phyloP scores from a whole-genome alignment of 2,888 invertebrate species.

The Aleiodes leptofemur region DNA sequence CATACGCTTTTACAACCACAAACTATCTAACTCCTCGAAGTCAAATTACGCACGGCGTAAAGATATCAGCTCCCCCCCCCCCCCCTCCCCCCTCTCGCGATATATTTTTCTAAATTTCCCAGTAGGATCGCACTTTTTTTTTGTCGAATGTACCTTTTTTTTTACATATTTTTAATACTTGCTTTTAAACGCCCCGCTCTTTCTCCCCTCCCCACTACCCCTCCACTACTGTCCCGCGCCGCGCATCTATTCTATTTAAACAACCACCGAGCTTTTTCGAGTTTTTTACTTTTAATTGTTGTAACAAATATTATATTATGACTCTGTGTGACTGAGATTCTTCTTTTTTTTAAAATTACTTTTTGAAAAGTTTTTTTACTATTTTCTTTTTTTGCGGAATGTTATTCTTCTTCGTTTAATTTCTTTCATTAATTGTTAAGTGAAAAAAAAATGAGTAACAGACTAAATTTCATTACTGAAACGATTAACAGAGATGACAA shows the following conservation, averaged over 20 bases:
- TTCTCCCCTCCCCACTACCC: slow-evolving; percentile 25
- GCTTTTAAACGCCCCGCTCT: slow-evolving; percentile 1
- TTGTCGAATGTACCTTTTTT: slow-evolving; percentile 24
- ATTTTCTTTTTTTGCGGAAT: background rate
- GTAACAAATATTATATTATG: slow-evolving; percentile 24
- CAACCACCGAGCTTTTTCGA: slow-evolving; percentile 14
- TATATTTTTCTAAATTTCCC: slow-evolving; percentile 32
- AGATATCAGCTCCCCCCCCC: background rate
- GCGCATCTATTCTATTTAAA: slow-evolving; percentile 17
- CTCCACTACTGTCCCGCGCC: background rate
- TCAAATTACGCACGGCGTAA: slow-evolving; percentile 48
- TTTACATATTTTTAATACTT: slow-evolving; percentile 22
- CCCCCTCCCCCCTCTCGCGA: background rate
- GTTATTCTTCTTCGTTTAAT: slow-evolving; percentile 1
- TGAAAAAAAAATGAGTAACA: background rate
- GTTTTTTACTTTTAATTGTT: background rate
- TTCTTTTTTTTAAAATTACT: background rate
- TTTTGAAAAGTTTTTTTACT: background rate
- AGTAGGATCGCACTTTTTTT: slow-evolving; percentile 15
- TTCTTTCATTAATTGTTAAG: background rate
- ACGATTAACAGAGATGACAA: background rate
- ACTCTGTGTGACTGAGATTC: slow-evolving; percentile 18
- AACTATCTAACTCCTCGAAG: slow-evolving; percentile 43
- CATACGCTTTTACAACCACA: slow-evolving; percentile 31
- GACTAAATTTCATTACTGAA: slow-evolving; percentile 29